Conservation (phyloP, 1,140 invertebrate genomes). For the Melanaphis sacchari region DNA sequence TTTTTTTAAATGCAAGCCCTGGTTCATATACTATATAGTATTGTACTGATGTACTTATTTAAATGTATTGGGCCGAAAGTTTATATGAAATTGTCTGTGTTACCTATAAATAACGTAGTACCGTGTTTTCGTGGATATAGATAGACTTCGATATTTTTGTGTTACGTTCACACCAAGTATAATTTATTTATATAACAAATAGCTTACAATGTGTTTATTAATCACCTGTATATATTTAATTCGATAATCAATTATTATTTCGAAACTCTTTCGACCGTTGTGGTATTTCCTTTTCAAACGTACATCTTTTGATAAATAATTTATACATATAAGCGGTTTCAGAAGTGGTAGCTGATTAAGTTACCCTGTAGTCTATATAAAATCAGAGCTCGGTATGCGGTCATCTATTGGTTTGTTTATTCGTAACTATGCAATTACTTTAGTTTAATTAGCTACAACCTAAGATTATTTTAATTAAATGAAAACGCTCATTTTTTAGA, state of each 20-base stretch:
- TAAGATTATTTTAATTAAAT: neutral
- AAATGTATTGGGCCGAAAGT: neutral
- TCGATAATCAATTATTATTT: conserved; percentile 10
- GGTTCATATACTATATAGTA: neutral
- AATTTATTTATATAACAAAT: neutral
- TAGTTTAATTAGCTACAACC: neutral
- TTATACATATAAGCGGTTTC: neutral
- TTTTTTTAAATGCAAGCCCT: too few relatives aligned
- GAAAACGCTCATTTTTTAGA: neutral
- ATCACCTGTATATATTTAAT: neutral
- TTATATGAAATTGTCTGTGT: neutral
- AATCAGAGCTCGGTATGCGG: neutral
- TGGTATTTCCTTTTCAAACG: neutral
- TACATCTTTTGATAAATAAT: neutral
- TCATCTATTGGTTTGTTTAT: neutral
- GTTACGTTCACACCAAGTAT: neutral
- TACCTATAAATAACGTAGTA: neutral
- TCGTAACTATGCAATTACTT: neutral
- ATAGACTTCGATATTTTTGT: conserved; percentile 4
- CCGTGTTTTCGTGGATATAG: neutral
- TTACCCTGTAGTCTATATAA: neutral
- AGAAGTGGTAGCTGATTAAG: neutral
- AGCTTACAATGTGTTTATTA: neutral
- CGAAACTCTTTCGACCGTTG: neutral
- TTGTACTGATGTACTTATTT: neutral